These are phyloP conservation scores for Oreonectes daqikongensis DNA, from an alignment of 2,797 vertebrate genomes.

Conservation along the genomic window DNA sequence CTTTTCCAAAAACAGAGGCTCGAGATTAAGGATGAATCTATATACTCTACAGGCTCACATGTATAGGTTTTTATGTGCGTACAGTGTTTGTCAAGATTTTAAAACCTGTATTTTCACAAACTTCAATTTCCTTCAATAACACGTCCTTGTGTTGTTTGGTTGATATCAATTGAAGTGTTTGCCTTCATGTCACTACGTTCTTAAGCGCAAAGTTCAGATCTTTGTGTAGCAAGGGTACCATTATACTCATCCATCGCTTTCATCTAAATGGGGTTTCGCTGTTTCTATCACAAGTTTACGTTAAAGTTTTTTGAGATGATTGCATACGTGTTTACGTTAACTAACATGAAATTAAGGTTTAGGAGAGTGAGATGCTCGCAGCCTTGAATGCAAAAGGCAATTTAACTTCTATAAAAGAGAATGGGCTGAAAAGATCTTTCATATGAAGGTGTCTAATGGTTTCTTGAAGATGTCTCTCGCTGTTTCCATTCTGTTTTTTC, in stretches of 20 bases:
- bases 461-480: no score
- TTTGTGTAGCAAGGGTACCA: no score
- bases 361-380: not conserved
- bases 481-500: not conserved
- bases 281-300: not conserved
- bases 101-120: no score
- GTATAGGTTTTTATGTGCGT: not conserved
- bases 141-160: not conserved
- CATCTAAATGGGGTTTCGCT: not conserved
- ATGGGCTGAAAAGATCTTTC: not conserved
- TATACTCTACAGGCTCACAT: not conserved
- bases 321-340: not conserved
- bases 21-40: not conserved
- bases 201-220: no score
- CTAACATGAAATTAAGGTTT: not conserved
- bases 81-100: no score
- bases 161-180: not conserved
- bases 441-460: not conserved
- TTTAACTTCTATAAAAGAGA: not conserved
- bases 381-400: conserved; percentile 5
- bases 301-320: not conserved
- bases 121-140: no score
- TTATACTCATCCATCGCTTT: no score
- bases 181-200: no score
- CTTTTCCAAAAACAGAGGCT: not conserved